Percentiles rank a stretch among this genome's conserved stretches.
Evolutionary conservation across 2,888 invertebrate species (phyloP).

Genomic region (Saturnia pavonia): DNA sequence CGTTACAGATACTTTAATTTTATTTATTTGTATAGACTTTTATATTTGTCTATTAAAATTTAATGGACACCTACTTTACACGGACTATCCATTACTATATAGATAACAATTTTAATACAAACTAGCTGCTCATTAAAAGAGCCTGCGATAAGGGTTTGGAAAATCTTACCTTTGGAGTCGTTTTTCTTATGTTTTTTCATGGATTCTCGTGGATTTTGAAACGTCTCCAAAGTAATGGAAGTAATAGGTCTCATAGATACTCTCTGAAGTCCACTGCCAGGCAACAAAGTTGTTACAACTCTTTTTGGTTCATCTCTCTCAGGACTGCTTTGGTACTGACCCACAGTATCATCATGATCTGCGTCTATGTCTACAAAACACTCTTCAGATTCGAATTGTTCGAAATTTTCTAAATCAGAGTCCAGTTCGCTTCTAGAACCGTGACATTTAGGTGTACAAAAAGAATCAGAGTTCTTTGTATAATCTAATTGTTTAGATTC

Average conservation of each 20-base stretch:
- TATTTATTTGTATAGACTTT: no score
- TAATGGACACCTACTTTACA: background rate
- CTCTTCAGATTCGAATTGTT: constrained; percentile 63
- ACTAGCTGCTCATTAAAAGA: background rate
- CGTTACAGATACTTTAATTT: no score
- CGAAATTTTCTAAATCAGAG: constrained; percentile 71
- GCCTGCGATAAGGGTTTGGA: background rate
- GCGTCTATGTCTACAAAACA: constrained; percentile 73
- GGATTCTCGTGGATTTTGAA: constrained; percentile 52
- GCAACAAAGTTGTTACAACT: constrained; percentile 65
- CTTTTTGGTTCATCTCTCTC: constrained; percentile 64
- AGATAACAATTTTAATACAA: background rate
- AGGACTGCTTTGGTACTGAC: constrained; percentile 56
- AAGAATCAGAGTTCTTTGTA: constrained; percentile 64
- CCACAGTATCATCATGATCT: constrained; percentile 61
- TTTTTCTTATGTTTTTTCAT: constrained; percentile 57
- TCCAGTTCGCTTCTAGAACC: constrained; percentile 69
- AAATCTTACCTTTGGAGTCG: constrained; percentile 53
- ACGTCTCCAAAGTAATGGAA: constrained; percentile 49
- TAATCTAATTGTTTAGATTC: constrained; percentile 62
- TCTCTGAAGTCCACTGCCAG: constrained; percentile 72
- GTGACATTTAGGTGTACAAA: constrained; percentile 60
- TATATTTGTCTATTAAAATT: no score
- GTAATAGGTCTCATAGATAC: constrained; percentile 64
- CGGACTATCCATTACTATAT: background rate